Base-by-base conservation (phyloP, 2,113 vertebrate species). In the Centropus bengalensis region DNA sequence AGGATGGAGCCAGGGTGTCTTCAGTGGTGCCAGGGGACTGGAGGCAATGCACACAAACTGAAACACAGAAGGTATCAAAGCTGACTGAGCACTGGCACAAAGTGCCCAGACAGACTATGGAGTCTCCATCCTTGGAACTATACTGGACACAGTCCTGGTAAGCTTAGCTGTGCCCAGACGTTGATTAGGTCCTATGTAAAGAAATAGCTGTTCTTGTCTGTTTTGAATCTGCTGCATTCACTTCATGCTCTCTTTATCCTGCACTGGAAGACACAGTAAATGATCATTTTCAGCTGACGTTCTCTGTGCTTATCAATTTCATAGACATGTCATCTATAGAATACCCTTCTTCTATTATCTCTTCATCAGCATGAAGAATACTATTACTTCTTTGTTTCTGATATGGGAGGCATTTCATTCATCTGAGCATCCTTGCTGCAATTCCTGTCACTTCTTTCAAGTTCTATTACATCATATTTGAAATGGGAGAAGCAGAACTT, bases 91-190 rank as follows among this genome's bases (percentile, higher is more conserved):
- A 49, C 10, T 49, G 47, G 20, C 47, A 49, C 20, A 11, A 49
- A 22, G 9, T 49, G 47, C 21, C 47, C 47, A 23, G 21, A 22
- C 9, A 22, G 8, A 20, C 2, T 60, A 28, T 42, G 17, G 30
- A 40, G 12, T 33, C 12, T 62, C 40, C 15, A 19, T 81, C 49
- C 42, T 75, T 69, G 49, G 21, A 76, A 12, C 18, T 52, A 82
- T 12, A 42, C 45, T 54, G 38, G 79, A 73, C 32, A 64, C 20
- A 74, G n/a, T 32, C 30, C 30, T 40, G 8, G 21, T 47, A 85
- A 67, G 32, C 6, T 0, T 0, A 36, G 9, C 9, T 45, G 13
- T 30, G 10, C 28, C 55, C 44, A 59, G n/a, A 66, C 7, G 10
- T 66, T 69, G 30, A 68, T 74, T 79, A 45, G 23, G 15, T 22